A percentile compares a stretch with the other conserved stretches of the same genome.
Conservation (phyloP, 1,140 invertebrate genomes). For the Hyles vespertilio region DNA sequence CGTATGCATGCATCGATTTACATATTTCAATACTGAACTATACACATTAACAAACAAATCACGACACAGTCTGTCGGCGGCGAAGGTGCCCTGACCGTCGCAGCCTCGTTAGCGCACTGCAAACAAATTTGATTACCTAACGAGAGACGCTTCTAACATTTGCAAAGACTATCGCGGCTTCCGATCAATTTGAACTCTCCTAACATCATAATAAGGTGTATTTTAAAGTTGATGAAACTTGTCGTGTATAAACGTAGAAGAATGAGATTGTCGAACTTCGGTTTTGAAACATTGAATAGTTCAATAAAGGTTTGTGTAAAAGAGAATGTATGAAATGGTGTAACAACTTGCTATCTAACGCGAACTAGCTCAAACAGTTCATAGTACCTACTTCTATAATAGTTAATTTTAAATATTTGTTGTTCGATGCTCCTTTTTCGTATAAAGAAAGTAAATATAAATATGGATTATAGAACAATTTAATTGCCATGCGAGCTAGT, state of each 20-base stretch:
- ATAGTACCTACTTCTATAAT: too few species aligned
- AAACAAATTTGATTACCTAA: slow-evolving; percentile 71
- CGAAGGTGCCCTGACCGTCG: slow-evolving; percentile 25
- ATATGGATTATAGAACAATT: too few species aligned
- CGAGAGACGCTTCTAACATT: slow-evolving; percentile 43
- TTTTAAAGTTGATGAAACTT: not conserved
- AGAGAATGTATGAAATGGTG: too few species aligned
- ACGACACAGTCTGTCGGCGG: slow-evolving; percentile 32
- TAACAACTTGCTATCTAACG: too few species aligned
- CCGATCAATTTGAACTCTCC: slow-evolving; percentile 2
- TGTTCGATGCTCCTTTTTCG: too few species aligned
- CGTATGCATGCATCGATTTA: not conserved
- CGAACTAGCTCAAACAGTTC: too few species aligned
- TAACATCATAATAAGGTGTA: too few species aligned
- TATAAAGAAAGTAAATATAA: too few species aligned
- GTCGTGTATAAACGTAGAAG: not conserved
- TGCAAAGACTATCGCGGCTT: slow-evolving; percentile 5
- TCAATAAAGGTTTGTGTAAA: too few species aligned
- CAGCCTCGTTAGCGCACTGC: slow-evolving; percentile 50
- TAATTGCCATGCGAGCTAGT: too few species aligned
- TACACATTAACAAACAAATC: slow-evolving; percentile 40
- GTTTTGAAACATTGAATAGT: too few species aligned
- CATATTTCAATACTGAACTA: slow-evolving; percentile 1
- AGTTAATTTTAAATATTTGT: too few species aligned
- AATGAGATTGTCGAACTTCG: not conserved